Conservation (phyloP, 2,113 vertebrate genomes). For the Dasypus novemcinctus region DNA sequence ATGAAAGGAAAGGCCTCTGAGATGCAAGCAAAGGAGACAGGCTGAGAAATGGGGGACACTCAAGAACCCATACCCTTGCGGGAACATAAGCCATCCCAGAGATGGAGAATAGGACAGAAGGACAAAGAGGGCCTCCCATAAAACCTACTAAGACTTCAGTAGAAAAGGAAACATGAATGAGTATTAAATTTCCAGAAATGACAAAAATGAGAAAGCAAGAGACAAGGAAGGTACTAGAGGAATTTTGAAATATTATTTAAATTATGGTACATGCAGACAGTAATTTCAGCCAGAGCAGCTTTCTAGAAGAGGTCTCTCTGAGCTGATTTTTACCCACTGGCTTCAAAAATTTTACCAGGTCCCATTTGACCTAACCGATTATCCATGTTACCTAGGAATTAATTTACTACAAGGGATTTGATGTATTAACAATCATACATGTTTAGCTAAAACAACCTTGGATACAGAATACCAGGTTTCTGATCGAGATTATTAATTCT, state of each 20-base stretch:
- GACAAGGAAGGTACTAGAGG: fast-evolving
- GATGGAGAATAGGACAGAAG: too few species aligned
- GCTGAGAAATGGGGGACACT: neutral
- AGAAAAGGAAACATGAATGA: neutral
- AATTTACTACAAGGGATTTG: neutral
- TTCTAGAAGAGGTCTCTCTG: neutral
- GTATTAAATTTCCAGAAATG: fast-evolving
- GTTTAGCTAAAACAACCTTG: neutral
- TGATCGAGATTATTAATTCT: fast-evolving
- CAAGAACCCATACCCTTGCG: too few species aligned
- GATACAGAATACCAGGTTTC: neutral
- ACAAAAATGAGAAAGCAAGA: neutral
- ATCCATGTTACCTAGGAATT: neutral
- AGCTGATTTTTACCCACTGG: neutral
- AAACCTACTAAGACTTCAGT: fast-evolving
- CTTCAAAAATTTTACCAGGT: neutral
- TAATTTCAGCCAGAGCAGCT: fast-evolving
- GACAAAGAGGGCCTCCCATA: fast-evolving
- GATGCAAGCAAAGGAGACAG: neutral
- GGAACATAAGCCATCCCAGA: neutral
- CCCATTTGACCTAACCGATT: neutral
- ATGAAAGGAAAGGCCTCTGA: neutral
- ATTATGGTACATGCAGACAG: fast-evolving
- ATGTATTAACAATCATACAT: neutral
- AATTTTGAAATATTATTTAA: fast-evolving